Percentiles rank a stretch among this genome's conserved stretches.
phyloP scores from a whole-genome alignment of 2,888 invertebrate genomes.

The Monopis laevigella region DNA sequence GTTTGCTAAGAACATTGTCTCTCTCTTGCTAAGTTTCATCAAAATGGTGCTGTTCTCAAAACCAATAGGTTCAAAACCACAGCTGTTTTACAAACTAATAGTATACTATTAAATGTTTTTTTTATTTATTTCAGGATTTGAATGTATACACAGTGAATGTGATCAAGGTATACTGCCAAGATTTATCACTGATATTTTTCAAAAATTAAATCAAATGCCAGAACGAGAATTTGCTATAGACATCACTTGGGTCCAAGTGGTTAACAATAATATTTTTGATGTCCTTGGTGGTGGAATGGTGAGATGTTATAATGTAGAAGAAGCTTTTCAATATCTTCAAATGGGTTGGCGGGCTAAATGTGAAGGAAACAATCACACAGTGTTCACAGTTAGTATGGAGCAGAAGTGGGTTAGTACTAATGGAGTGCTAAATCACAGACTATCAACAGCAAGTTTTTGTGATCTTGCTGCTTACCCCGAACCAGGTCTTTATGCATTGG shows the following conservation, averaged over 20 bases:
- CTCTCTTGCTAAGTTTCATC: too few species aligned
- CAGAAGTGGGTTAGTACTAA: slow-evolving; percentile 77
- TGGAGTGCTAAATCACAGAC: slow-evolving; percentile 73
- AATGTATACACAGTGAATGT: slow-evolving; percentile 69
- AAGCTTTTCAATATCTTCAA: slow-evolving; percentile 76
- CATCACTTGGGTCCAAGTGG: slow-evolving; percentile 79
- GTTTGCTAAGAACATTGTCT: too few species aligned
- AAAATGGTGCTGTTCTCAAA: too few species aligned
- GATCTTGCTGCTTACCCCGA: slow-evolving; percentile 72
- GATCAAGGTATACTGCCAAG: slow-evolving; percentile 78
- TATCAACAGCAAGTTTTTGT: slow-evolving; percentile 79
- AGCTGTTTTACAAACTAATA: too few species aligned
- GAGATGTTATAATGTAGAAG: slow-evolving; percentile 72
- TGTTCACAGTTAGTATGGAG: slow-evolving; percentile 78
- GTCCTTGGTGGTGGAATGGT: slow-evolving; percentile 65
- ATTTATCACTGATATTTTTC: slow-evolving; percentile 76
- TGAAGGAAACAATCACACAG: slow-evolving; percentile 70
- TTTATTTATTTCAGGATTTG: slow-evolving; percentile 50
- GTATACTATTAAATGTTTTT: too few species aligned
- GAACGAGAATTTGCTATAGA: slow-evolving; percentile 73
- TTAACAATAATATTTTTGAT: slow-evolving; percentile 71
- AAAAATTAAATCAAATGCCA: slow-evolving; percentile 70
- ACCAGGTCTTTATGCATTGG: slow-evolving; percentile 71
- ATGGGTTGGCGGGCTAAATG: slow-evolving; percentile 70
- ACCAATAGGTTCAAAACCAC: too few species aligned